phyloP scores from a whole-genome alignment of 2,797 vertebrate species.

The Epinephelus malabaricus region DNA sequence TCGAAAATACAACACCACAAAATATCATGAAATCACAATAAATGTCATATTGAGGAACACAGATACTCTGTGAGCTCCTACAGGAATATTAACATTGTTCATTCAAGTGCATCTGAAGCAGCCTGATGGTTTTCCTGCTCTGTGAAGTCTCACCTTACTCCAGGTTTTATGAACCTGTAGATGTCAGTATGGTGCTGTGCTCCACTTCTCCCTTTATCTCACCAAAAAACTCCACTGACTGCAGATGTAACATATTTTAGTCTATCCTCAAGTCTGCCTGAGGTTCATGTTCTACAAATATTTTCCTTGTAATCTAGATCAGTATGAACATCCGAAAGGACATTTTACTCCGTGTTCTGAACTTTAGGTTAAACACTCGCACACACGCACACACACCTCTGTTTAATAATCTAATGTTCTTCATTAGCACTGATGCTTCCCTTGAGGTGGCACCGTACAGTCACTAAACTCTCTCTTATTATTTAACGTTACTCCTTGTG shows the following conservation, averaged over 20 bases:
- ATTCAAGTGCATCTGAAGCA: neutral
- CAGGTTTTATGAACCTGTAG: slow-evolving; percentile 83
- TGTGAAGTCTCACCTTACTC: slow-evolving; percentile 64
- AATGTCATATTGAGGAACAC: neutral
- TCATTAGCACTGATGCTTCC: slow-evolving; percentile 71
- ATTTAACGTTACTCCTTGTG: neutral
- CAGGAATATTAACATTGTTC: neutral
- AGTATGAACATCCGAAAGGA: slow-evolving; percentile 81
- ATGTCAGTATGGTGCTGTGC: slow-evolving; percentile 86
- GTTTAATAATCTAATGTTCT: slow-evolving; percentile 68
- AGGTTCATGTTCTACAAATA: slow-evolving; percentile 86
- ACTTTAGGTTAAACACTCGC: slow-evolving; percentile 52
- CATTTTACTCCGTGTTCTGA: slow-evolving; percentile 73
- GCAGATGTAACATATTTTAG: slow-evolving; percentile 84
- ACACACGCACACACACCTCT: slow-evolving; percentile 58
- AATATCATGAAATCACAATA: neutral
- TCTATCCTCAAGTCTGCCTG: slow-evolving; percentile 79
- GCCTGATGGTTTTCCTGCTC: neutral
- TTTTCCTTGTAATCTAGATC: slow-evolving; percentile 87
- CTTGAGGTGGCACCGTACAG: slow-evolving; percentile 47
- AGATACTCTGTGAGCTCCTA: neutral
- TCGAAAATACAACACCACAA: neutral
- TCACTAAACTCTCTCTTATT: slow-evolving; percentile 13
- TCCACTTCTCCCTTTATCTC: slow-evolving; percentile 74
- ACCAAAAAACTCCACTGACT: slow-evolving; percentile 61